phyloP scores from a whole-genome alignment of 2,888 invertebrate species.

The Syrphus vitripennis region DNA sequence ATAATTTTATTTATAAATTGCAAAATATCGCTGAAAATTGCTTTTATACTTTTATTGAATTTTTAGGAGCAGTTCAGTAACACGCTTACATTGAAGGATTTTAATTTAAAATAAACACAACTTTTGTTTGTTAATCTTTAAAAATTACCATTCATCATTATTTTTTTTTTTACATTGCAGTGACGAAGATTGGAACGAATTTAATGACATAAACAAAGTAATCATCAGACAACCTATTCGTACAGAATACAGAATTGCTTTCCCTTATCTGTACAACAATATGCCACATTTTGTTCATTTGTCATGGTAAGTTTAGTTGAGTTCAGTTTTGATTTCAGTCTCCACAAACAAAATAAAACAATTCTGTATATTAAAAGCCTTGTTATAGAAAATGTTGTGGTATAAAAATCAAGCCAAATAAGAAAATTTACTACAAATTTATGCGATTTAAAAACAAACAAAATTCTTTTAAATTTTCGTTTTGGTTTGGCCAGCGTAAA shows the following conservation, averaged over 20 bases:
- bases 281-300: slow-evolving; percentile 99
- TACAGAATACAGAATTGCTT: slow-evolving; percentile 99
- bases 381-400: slow-evolving; percentile 72
- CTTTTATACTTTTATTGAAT: no score
- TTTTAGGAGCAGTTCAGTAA: no score
- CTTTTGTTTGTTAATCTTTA: not conserved
- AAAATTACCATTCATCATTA: not conserved
- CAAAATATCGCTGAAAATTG: no score
- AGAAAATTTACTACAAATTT: slow-evolving; percentile 83
- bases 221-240: slow-evolving; percentile 99
- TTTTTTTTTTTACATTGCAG: slow-evolving; percentile 81
- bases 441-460: slow-evolving; percentile 82
- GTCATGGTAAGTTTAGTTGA: slow-evolving; percentile 90
- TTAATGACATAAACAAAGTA: slow-evolving; percentile 99
- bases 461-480: slow-evolving; percentile 76
- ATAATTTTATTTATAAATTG: no score
- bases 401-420: slow-evolving; percentile 76
- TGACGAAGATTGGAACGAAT: slow-evolving; percentile 99
- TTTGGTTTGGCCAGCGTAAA: slow-evolving; percentile 83
- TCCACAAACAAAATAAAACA: slow-evolving; percentile 68
- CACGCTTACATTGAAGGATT: no score
- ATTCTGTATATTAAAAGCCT: not conserved
- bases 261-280: slow-evolving; percentile 99
- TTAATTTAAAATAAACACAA: no score
- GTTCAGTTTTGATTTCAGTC: not conserved